A percentile compares a stretch with the other conserved stretches of the same genome.
Evolutionary conservation across 2,113 vertebrate genomes (phyloP).

Genomic region (Gasterosteus nipponicus): DNA sequence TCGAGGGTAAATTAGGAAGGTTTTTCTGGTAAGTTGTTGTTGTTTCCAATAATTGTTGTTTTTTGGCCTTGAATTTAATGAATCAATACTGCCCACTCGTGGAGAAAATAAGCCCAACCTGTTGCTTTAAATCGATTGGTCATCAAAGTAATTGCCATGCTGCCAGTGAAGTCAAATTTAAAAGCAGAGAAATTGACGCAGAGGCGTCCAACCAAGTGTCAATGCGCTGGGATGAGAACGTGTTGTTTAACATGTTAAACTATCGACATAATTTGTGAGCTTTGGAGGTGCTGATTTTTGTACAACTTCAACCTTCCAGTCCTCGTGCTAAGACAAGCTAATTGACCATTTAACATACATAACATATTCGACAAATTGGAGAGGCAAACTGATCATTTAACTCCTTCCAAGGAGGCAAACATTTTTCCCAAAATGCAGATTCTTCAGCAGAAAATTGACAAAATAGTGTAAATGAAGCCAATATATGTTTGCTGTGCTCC

Average conservation of each 20-base stretch:
- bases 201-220: too few species aligned
- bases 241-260: too few species aligned
- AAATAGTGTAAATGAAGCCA: too few species aligned
- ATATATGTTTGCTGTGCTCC: not conserved
- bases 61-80: not conserved
- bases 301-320: too few species aligned
- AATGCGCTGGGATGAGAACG: too few species aligned
- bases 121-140: not conserved
- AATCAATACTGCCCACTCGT: constrained; percentile 3
- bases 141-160: not conserved
- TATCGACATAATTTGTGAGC: too few species aligned
- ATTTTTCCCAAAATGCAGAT: not conserved
- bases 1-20: not conserved
- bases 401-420: too few species aligned
- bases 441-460: not conserved
- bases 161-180: not conserved
- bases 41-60: not conserved
- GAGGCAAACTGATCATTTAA: too few species aligned
- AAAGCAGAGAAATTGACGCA: not conserved
- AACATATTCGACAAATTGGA: too few species aligned
- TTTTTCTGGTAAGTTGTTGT: not conserved
- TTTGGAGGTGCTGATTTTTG: too few species aligned
- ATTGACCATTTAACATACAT: too few species aligned
- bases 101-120: not conserved
- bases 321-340: too few species aligned